Conservation (phyloP, 2,888 invertebrate genomes). For the Camponotus fellah region DNA sequence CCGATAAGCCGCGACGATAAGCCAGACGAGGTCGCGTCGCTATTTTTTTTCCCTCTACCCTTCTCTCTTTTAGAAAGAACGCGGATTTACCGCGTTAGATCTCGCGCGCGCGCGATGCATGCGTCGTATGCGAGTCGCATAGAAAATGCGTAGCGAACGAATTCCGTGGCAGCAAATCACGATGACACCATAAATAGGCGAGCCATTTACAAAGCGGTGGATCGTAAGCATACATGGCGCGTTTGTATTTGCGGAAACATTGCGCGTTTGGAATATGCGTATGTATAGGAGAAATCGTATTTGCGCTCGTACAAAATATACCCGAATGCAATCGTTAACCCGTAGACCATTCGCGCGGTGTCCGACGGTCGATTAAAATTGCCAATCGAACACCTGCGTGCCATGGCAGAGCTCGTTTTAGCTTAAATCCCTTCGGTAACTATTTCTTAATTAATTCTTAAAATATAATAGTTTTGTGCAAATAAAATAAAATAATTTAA, state of each 20-base stretch:
- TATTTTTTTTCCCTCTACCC: not conserved
- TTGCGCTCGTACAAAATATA: conserved; percentile 36
- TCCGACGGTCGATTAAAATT: conserved; percentile 32
- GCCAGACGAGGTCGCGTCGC: conserved; percentile 30
- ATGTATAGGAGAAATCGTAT: conserved; percentile 34
- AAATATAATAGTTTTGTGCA: not conserved
- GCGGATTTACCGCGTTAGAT: conserved; percentile 29
- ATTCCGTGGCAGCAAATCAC: conserved; percentile 48
- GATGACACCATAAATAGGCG: conserved; percentile 46
- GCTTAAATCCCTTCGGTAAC: not conserved
- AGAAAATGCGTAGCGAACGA: conserved; percentile 40
- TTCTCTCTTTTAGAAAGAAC: not conserved
- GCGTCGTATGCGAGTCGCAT: not conserved
- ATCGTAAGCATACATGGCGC: conserved; percentile 32
- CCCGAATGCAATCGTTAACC: conserved; percentile 34
- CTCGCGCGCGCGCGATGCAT: not conserved
- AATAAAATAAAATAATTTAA: not conserved
- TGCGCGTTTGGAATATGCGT: conserved; percentile 46
- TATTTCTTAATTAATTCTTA: not conserved
- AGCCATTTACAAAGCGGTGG: conserved; percentile 39
- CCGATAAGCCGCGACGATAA: conserved; percentile 39
- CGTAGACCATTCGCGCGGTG: conserved; percentile 23
- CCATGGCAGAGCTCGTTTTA: not conserved
- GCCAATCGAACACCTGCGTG: conserved; percentile 9
- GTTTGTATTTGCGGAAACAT: conserved; percentile 49